These are phyloP conservation scores for Platygyra sinensis DNA, from an alignment of 64 coral and sea anemone genomes.

Conservation along the genomic window DNA sequence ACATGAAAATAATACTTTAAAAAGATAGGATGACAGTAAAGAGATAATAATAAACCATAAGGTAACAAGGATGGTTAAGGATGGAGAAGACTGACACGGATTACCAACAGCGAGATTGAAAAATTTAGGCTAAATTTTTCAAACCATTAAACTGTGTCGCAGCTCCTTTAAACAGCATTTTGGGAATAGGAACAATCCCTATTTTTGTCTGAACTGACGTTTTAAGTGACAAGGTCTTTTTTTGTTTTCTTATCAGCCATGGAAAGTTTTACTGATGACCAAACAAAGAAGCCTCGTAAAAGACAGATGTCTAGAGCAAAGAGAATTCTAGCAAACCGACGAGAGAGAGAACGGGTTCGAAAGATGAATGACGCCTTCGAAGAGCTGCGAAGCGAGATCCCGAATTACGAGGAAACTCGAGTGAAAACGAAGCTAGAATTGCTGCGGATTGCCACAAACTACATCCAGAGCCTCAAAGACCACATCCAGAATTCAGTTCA, in stretches of 20 bases:
- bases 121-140: no score
- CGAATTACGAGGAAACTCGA: conserved; percentile 34
- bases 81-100: no score
- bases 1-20: no score
- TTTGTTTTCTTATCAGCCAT: neutral
- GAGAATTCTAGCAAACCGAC: conserved; percentile 51
- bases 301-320: conserved; percentile 42
- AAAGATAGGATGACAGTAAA: no score
- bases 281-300: neutral
- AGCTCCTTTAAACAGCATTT: no score
- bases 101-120: no score
- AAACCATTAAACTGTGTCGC: no score
- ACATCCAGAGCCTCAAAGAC: conserved; percentile 50
- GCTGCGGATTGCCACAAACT: conserved; percentile 56
- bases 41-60: no score
- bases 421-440: conserved; percentile 58
- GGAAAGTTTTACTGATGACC: neutral
- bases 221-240: no score
- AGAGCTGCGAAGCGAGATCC: conserved; percentile 32
- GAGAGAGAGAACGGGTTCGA: conserved; percentile 57
- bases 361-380: conserved; percentile 73
- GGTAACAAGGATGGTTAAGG: no score
- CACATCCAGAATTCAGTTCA: conserved; percentile 15
- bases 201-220: no score
- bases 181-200: no score